Percentiles rank a stretch among this genome's conserved stretches.
Conservation (phyloP, 2,888 invertebrate genomes). For the Melolontha melolontha region DNA sequence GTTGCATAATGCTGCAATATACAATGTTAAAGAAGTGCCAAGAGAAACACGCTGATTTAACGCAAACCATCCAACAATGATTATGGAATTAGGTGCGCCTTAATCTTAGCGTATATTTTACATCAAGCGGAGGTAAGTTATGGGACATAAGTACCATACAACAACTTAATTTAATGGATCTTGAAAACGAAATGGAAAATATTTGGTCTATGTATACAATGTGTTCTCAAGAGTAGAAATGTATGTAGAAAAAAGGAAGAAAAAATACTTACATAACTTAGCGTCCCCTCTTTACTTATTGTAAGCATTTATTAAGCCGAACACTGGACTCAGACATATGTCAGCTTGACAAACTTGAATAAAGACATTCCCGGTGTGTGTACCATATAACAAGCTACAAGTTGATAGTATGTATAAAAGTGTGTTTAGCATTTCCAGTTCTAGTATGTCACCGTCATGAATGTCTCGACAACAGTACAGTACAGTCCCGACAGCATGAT, state of each 20-base stretch:
- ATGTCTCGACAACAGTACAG: conserved; percentile 49
- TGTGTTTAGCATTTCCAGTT: conserved; percentile 52
- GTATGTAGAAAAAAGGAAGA: not conserved
- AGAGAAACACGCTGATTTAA: conserved; percentile 41
- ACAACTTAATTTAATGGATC: conserved; percentile 37
- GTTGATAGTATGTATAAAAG: conserved; percentile 52
- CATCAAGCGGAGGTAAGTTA: conserved; percentile 36
- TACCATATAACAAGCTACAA: conserved; percentile 54
- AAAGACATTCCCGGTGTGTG: conserved; percentile 51
- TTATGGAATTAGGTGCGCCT: conserved; percentile 38
- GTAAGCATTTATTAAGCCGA: conserved; percentile 37
- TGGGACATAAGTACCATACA: conserved; percentile 31
- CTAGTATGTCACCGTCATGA: conserved; percentile 55
- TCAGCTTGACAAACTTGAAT: conserved; percentile 51
- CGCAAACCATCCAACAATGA: conserved; percentile 42
- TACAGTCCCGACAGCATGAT: conserved; percentile 56
- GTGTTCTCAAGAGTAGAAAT: conserved; percentile 5
- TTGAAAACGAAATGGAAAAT: conserved; percentile 29
- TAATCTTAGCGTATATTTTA: conserved; percentile 35
- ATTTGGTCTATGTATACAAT: conserved; percentile 23
- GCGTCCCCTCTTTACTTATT: conserved; percentile 31
- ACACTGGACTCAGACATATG: conserved; percentile 44
- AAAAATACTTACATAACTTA: conserved; percentile 4
- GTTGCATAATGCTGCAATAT: conserved; percentile 42
- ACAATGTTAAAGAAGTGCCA: conserved; percentile 40